These are phyloP conservation scores for Mastacembelus armatus DNA, from an alignment of 2,797 vertebrate species.

Conservation along the genomic window DNA sequence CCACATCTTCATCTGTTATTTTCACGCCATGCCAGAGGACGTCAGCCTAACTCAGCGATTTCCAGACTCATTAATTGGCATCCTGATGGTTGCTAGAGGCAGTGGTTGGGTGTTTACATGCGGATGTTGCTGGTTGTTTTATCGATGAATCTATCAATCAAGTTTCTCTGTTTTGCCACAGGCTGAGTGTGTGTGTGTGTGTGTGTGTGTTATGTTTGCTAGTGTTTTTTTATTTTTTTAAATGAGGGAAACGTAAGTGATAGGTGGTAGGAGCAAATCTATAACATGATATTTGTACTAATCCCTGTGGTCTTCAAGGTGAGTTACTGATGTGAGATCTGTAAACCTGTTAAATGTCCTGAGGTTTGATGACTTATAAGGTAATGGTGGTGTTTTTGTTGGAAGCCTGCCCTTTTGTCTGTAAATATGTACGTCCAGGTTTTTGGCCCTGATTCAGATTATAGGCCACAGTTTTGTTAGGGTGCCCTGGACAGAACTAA, in stretches of 20 bases:
- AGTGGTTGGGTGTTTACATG: conserved; percentile 21
- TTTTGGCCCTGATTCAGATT: too few relatives aligned
- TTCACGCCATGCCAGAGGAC: neutral
- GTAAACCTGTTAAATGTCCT: too few relatives aligned
- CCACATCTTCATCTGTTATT: neutral
- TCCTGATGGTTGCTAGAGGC: conserved; percentile 28
- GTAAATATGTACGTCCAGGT: too few relatives aligned
- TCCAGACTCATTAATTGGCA: conserved; percentile 23
- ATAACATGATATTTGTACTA: conserved; percentile 11
- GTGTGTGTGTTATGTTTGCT: conserved; percentile 1
- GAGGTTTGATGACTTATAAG: too few relatives aligned
- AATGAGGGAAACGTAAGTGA: neutral
- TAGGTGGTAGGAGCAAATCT: neutral
- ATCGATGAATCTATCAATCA: conserved; percentile 41
- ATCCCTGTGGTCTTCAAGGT: neutral
- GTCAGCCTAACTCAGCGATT: conserved; percentile 20
- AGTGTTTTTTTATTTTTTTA: too few relatives aligned
- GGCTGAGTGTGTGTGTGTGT: neutral
- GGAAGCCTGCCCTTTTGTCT: too few relatives aligned
- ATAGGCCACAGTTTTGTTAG: too few relatives aligned
- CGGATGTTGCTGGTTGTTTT: conserved; percentile 37
- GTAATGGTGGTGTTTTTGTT: too few relatives aligned
- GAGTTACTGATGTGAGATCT: too few relatives aligned
- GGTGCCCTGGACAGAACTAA: too few relatives aligned
- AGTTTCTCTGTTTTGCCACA: neutral